Conservation (phyloP, 2,113 vertebrate genomes). For the Hippocampus mohnikei region DNA sequence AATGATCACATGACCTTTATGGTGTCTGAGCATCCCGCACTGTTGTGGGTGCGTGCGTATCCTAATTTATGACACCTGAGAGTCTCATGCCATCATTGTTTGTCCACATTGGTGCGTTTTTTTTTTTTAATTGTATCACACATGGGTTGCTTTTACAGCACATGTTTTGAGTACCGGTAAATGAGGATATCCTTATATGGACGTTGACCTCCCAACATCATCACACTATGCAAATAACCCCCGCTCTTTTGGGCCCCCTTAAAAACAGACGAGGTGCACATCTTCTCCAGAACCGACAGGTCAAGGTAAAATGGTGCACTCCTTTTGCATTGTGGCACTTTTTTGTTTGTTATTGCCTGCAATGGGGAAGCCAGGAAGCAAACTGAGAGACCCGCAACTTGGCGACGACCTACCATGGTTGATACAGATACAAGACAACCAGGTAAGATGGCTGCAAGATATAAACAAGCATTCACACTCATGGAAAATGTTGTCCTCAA, state of each 20-base stretch:
- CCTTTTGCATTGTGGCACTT: conserved; percentile 31
- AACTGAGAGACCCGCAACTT: conserved; percentile 18
- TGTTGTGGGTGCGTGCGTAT: conserved; percentile 9
- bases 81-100: conserved; percentile 44
- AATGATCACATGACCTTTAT: conserved; percentile 52
- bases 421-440: conserved; percentile 8
- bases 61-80: conserved; percentile 28
- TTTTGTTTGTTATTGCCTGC: conserved; percentile 25
- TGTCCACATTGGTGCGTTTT: conserved; percentile 31
- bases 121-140: background rate
- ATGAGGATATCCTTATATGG: background rate
- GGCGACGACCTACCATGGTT: conserved; percentile 20
- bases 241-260: conserved; percentile 24
- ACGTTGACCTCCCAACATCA: background rate
- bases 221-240: conserved; percentile 10
- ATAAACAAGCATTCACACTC: no score
- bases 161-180: background rate
- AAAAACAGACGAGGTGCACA: conserved; percentile 26
- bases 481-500: no score
- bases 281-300: background rate
- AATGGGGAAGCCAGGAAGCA: background rate
- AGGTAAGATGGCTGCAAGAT: conserved; percentile 30
- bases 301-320: conserved; percentile 22
- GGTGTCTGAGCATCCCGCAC: conserved; percentile 22
- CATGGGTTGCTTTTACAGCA: conserved; percentile 20